Evolutionary conservation across 2,797 vertebrate genomes (phyloP).

Genomic region (Uromys caudimaculatus): DNA sequence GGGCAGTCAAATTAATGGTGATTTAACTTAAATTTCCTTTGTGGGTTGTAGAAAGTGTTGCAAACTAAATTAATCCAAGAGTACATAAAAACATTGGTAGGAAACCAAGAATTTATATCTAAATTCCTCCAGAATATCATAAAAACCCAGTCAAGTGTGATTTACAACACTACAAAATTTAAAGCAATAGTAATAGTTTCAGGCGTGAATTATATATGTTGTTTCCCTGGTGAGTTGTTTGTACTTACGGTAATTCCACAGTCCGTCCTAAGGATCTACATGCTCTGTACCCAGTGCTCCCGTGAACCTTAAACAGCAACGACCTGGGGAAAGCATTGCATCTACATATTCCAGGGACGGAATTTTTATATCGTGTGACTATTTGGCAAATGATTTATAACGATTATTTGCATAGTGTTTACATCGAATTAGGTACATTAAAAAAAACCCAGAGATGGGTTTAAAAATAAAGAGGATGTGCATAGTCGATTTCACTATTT

Average conservation of each 20-base stretch:
- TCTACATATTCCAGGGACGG: neutral
- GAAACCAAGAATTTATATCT: constrained; percentile 8
- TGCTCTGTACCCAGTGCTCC: neutral
- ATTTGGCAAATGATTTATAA: neutral
- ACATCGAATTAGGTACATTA: neutral
- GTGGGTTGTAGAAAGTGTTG: neutral
- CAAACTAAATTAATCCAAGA: neutral
- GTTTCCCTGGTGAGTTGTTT: neutral
- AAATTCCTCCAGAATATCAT: neutral
- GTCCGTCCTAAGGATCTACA: neutral
- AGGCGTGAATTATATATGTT: neutral
- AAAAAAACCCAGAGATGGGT: neutral
- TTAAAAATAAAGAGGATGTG: neutral
- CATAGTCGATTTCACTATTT: neutral
- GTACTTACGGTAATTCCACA: neutral
- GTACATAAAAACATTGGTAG: neutral
- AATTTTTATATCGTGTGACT: neutral
- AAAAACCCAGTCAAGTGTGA: neutral
- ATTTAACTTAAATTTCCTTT: neutral
- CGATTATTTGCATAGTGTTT: neutral
- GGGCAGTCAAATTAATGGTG: neutral
- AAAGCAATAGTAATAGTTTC: neutral
- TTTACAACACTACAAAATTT: neutral
- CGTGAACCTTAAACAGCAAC: neutral
- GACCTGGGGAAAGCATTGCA: neutral